Evolutionary conservation across 2,113 vertebrate genomes (phyloP).

Genomic region (Suricata suricatta): DNA sequence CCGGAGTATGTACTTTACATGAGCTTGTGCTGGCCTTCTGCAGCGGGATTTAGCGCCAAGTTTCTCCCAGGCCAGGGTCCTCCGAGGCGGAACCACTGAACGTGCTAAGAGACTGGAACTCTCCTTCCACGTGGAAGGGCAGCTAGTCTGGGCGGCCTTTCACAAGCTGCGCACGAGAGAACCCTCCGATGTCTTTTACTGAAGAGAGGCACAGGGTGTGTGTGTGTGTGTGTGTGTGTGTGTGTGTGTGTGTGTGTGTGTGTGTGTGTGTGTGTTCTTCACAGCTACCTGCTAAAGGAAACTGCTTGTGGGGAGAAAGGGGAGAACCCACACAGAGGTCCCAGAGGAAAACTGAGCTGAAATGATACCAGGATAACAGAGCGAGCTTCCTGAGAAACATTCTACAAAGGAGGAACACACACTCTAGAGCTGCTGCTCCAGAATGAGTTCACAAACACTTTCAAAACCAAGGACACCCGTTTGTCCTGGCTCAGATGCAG

Average conservation of each 20-base stretch:
- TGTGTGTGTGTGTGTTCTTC: neutral
- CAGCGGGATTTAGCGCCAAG: neutral
- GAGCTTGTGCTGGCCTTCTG: neutral
- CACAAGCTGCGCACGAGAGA: fast-evolving
- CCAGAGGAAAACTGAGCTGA: neutral
- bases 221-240: neutral
- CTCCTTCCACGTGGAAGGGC: neutral
- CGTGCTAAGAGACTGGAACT: neutral
- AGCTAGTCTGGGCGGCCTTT: neutral
- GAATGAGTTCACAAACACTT: neutral
- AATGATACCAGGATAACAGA: neutral
- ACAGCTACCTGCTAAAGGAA: neutral
- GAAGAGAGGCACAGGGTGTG: neutral
- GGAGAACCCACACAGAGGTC: neutral
- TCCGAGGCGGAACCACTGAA: neutral
- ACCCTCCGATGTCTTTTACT: neutral
- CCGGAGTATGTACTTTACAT: neutral
- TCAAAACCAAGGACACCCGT: neutral
- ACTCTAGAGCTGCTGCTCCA: neutral
- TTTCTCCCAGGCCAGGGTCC: neutral
- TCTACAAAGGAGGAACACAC: neutral
- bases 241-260: neutral
- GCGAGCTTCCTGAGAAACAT: neutral
- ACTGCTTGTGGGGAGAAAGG: neutral
- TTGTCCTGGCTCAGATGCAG: neutral